phyloP scores from a whole-genome alignment of 1,140 invertebrate genomes.

The Bombus pyrosoma region DNA sequence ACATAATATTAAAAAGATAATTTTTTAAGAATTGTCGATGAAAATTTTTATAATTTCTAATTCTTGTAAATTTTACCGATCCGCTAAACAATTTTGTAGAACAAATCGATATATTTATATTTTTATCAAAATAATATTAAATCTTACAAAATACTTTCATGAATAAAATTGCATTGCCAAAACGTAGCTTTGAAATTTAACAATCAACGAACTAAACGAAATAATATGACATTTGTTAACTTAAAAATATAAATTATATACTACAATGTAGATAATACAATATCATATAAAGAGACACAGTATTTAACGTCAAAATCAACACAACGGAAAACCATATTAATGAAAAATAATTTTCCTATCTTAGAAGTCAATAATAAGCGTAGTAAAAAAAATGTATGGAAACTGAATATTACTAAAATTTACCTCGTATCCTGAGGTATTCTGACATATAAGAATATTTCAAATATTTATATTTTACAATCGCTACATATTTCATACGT shows the following conservation, averaged over 20 bases:
- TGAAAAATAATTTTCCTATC: constrained; percentile 15
- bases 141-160: background rate
- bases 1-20: constrained; percentile 23
- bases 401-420: constrained; percentile 25
- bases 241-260: constrained; percentile 66
- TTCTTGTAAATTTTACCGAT: constrained; percentile 49
- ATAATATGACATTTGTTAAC: constrained; percentile 59
- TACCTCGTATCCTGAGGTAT: constrained; percentile 5
- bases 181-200: constrained; percentile 9
- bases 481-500: background rate
- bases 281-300: constrained; percentile 19
- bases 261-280: constrained; percentile 60
- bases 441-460: constrained; percentile 31
- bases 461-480: constrained; percentile 13
- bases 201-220: constrained; percentile 25
- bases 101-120: background rate
- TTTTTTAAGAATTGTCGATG: background rate
- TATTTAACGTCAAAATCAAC: constrained; percentile 13
- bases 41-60: background rate
- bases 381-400: background rate
- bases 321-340: background rate
- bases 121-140: background rate
- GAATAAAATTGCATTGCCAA: background rate
- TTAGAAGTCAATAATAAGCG: constrained; percentile 21
- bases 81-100: constrained; percentile 41